phyloP scores from a whole-genome alignment of 1,140 invertebrate genomes.

The Orius insidiosus region DNA sequence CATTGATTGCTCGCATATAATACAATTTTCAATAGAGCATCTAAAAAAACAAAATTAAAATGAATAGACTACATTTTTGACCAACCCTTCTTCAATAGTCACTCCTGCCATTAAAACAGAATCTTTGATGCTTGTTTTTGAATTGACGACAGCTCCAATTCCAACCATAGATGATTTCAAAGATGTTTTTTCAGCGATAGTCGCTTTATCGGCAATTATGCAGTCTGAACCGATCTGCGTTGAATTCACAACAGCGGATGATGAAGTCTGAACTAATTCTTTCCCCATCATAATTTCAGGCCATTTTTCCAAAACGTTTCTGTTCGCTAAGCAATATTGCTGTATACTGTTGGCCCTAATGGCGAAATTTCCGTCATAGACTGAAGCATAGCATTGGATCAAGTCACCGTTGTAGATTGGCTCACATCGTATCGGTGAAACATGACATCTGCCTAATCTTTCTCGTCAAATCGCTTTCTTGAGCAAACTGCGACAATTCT shows the following conservation, averaged over 20 bases:
- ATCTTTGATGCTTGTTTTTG: slow-evolving; percentile 63
- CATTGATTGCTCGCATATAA: slow-evolving; percentile 45
- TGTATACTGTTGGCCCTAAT: slow-evolving; percentile 68
- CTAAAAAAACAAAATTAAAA: slow-evolving; percentile 26
- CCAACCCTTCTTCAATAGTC: slow-evolving; percentile 55
- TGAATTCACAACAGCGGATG: slow-evolving; percentile 43
- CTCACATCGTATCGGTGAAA: slow-evolving; percentile 58
- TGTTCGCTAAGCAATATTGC: slow-evolving; percentile 67
- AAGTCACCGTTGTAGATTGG: slow-evolving; percentile 51
- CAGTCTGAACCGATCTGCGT: slow-evolving; percentile 53
- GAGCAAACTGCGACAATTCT: slow-evolving; percentile 47
- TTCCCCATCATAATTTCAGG: slow-evolving; percentile 28
- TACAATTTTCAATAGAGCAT: slow-evolving; percentile 50
- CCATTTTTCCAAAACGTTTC: slow-evolving; percentile 43
- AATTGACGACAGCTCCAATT: slow-evolving; percentile 48
- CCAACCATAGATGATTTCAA: slow-evolving; percentile 64
- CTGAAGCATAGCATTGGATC: slow-evolving; percentile 63
- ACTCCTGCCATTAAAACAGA: slow-evolving; percentile 78
- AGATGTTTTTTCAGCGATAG: slow-evolving; percentile 64
- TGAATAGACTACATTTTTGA: background rate
- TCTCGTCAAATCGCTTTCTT: slow-evolving; percentile 38
- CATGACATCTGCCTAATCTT: slow-evolving; percentile 47
- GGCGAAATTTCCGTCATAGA: slow-evolving; percentile 49
- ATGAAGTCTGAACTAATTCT: slow-evolving; percentile 24
- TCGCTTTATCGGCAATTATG: slow-evolving; percentile 52